Evolutionary conservation across 2,888 invertebrate species (phyloP).

Genomic region (Matsumyia berberina): DNA sequence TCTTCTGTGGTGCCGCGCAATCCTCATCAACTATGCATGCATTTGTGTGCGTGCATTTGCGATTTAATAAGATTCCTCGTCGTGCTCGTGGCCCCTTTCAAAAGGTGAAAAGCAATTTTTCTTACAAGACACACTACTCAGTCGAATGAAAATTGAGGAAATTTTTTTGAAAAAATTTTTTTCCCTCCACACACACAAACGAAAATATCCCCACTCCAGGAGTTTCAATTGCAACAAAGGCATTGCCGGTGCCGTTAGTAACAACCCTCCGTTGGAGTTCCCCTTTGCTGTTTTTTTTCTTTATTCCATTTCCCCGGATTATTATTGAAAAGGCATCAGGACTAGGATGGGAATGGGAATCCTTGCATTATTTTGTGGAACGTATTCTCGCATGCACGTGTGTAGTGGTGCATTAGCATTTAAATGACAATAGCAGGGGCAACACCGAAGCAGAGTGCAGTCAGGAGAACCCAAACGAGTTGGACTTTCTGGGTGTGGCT

Average conservation of each 20-base stretch:
- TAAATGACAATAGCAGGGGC: slow-evolving; percentile 71
- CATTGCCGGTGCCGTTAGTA: slow-evolving; percentile 28
- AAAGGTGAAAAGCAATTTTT: slow-evolving; percentile 70
- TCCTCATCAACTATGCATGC: slow-evolving; percentile 12
- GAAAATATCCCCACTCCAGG: slow-evolving; percentile 30
- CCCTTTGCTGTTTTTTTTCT: slow-evolving; percentile 24
- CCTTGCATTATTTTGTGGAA: slow-evolving; percentile 75
- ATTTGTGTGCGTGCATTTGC: slow-evolving; percentile 29
- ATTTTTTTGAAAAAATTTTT: slow-evolving; percentile 38
- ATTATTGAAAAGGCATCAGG: slow-evolving; percentile 75
- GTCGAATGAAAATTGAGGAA: slow-evolving; percentile 70
- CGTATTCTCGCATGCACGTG: slow-evolving; percentile 70
- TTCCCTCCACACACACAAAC: slow-evolving; percentile 24
- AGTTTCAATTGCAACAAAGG: slow-evolving; percentile 58
- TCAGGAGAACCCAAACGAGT: slow-evolving; percentile 55
- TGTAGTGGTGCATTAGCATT: slow-evolving; percentile 75
- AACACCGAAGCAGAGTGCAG: slow-evolving; percentile 36
- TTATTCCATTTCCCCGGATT: slow-evolving; percentile 33
- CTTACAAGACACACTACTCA: slow-evolving; percentile 60
- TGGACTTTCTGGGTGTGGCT: slow-evolving; percentile 71
- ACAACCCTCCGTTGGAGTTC: slow-evolving; percentile 60
- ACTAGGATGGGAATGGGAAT: slow-evolving; percentile 10
- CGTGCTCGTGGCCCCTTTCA: slow-evolving; percentile 10
- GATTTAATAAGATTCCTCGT: slow-evolving; percentile 49
- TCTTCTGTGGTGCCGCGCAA: slow-evolving; percentile 22